These are phyloP conservation scores for Ecdyonurus torrentis DNA, from an alignment of 2,888 invertebrate genomes.

Conservation along the genomic window DNA sequence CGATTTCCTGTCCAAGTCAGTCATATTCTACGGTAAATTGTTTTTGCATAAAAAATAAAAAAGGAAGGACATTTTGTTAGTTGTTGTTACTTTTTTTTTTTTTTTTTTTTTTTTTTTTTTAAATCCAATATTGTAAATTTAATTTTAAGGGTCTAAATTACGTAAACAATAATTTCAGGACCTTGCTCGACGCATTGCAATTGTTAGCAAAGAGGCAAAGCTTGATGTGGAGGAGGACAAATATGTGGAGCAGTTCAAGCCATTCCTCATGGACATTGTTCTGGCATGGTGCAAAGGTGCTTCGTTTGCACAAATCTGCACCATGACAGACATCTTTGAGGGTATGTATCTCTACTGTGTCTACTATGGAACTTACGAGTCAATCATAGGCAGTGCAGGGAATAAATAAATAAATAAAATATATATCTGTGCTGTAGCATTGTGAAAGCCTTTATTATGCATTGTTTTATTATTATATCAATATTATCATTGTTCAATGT, in stretches of 20 bases:
- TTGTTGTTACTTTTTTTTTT: not conserved
- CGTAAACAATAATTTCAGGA: too few species aligned
- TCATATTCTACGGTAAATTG: too few species aligned
- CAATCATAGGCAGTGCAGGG: not conserved
- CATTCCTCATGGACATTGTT: constrained; percentile 94
- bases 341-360: too few species aligned
- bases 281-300: constrained; percentile 91
- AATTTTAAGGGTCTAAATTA: too few species aligned
- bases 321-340: constrained; percentile 94
- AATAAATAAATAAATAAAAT: not conserved
- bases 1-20: too few species aligned
- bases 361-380: not conserved
- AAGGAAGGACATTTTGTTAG: not conserved
- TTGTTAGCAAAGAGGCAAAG: constrained; percentile 67
- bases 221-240: constrained; percentile 75
- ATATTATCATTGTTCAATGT: too few species aligned
- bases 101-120: constrained; percentile 7
- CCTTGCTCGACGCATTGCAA: constrained; percentile 80
- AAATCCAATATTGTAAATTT: too few species aligned
- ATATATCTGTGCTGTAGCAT: constrained; percentile 18
- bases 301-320: constrained; percentile 78
- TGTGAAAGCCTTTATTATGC: not conserved
- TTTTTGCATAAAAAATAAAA: too few species aligned
- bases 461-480: too few species aligned
- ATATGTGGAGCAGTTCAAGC: constrained; percentile 85